Conservation (phyloP, 2,888 invertebrate species). For the Pammene fasciana region DNA sequence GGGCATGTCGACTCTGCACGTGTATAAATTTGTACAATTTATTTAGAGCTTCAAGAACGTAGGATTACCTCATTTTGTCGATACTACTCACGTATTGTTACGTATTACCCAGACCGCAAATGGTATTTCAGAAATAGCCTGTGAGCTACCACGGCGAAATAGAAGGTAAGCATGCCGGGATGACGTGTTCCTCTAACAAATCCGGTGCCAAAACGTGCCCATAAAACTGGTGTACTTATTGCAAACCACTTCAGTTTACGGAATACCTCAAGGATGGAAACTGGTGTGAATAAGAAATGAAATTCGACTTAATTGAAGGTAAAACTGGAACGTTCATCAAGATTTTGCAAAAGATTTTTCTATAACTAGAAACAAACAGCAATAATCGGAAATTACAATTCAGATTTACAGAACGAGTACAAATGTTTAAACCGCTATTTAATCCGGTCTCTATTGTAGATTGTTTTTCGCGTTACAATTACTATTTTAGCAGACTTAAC, state of each 20-base stretch:
- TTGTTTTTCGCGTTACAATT: conserved; percentile 9
- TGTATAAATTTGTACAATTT: conserved; percentile 21
- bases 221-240: conserved; percentile 56
- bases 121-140: conserved; percentile 66
- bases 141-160: conserved; percentile 58
- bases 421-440: conserved; percentile 4
- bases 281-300: background rate
- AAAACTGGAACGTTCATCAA: background rate
- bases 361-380: background rate
- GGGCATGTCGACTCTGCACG: conserved; percentile 25
- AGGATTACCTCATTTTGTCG: conserved; percentile 41
- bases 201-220: conserved; percentile 57
- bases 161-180: conserved; percentile 49
- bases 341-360: background rate
- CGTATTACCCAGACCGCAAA: conserved; percentile 63
- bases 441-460: background rate
- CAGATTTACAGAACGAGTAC: background rate
- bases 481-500: conserved; percentile 3
- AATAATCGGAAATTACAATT: background rate
- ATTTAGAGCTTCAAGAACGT: conserved; percentile 16
- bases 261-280: conserved; percentile 31
- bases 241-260: conserved; percentile 47
- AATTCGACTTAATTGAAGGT: background rate
- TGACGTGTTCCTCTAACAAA: conserved; percentile 54
- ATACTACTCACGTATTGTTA: conserved; percentile 62